Evolutionary conservation across 2,888 invertebrate genomes (phyloP).

Genomic region (Philopedon plagiatum): DNA sequence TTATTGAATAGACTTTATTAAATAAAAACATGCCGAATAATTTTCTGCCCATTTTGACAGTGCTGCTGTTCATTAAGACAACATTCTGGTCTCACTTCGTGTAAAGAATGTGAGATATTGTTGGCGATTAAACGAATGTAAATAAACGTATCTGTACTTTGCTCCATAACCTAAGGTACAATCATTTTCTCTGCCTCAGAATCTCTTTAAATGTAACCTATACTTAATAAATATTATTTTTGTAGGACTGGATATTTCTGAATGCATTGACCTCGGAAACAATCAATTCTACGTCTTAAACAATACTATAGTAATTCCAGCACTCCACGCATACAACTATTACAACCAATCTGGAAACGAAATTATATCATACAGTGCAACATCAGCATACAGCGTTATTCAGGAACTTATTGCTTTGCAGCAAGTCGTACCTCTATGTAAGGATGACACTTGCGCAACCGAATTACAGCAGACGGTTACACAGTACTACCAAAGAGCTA

Average conservation of each 20-base stretch:
- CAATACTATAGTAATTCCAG: neutral
- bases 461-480: neutral
- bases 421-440: neutral
- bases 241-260: neutral
- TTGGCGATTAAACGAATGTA: too few species aligned
- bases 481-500: neutral
- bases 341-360: neutral
- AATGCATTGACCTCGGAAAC: neutral
- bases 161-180: too few species aligned
- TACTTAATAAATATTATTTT: too few species aligned
- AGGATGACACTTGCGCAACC: neutral
- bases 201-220: too few species aligned
- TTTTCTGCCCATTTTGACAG: too few species aligned
- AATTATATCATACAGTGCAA: neutral
- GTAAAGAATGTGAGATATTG: too few species aligned
- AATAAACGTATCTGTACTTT: too few species aligned
- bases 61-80: too few species aligned
- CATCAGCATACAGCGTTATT: neutral
- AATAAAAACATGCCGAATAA: too few species aligned
- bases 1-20: too few species aligned
- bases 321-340: neutral
- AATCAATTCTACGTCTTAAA: neutral
- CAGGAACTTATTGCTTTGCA: neutral
- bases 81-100: too few species aligned
- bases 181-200: too few species aligned